These are phyloP conservation scores for Manis javanica DNA, from an alignment of 2,797 vertebrate genomes.

Conservation along the genomic window DNA sequence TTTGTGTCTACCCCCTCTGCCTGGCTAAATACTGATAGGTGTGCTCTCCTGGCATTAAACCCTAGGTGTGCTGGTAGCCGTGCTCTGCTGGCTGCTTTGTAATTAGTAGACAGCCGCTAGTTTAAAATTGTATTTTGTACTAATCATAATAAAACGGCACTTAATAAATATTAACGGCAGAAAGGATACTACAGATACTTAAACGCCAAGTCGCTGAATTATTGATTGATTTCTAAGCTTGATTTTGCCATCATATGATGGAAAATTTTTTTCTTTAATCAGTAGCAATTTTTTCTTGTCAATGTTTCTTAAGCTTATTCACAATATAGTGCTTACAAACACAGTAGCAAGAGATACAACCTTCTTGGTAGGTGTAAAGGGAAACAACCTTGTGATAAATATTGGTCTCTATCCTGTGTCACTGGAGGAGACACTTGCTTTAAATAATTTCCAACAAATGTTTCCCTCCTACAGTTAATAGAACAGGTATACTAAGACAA, in stretches of 20 bases:
- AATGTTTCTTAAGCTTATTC: neutral
- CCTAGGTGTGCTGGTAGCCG: neutral
- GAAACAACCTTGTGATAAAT: neutral
- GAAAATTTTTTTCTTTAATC: neutral
- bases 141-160: neutral
- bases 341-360: neutral
- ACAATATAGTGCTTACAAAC: neutral
- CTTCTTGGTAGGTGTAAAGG: neutral
- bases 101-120: neutral
- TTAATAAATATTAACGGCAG: neutral
- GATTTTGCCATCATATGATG: neutral
- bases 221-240: neutral
- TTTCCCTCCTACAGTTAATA: neutral
- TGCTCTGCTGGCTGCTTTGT: conserved; percentile 55
- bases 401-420: neutral
- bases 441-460: neutral
- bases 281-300: too few species aligned
- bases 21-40: neutral
- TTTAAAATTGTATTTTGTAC: conserved; percentile 15
- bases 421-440: neutral
- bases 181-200: neutral
- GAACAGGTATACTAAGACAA: neutral
- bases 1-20: neutral
- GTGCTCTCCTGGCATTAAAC: neutral
- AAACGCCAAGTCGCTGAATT: neutral